phyloP scores from a whole-genome alignment of 2,113 vertebrate species.

The Pituophis catenifer region DNA sequence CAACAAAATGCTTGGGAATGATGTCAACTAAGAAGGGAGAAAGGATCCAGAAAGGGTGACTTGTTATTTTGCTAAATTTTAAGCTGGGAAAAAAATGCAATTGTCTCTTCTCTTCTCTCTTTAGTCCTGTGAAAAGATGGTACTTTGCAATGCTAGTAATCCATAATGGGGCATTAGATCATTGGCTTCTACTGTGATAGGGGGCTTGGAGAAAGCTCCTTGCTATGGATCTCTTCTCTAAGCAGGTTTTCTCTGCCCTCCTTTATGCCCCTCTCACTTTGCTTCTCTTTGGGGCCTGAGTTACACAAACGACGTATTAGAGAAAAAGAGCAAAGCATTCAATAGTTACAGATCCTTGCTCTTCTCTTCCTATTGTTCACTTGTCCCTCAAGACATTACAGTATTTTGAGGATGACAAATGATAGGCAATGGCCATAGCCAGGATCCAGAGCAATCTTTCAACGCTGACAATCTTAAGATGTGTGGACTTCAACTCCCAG shows the following conservation, averaged over 20 bases:
- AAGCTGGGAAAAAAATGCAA: neutral
- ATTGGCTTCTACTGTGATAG: neutral
- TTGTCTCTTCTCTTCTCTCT: neutral
- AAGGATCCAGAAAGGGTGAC: conserved; percentile 44
- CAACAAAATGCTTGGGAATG: conserved; percentile 59
- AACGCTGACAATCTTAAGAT: neutral
- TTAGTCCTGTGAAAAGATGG: conserved; percentile 20
- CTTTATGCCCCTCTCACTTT: no score
- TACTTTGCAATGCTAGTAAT: conserved; percentile 49
- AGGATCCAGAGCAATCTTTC: neutral
- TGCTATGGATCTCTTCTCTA: no score
- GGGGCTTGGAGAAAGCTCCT: no score
- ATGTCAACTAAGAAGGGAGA: conserved; percentile 50
- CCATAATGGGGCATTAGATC: neutral
- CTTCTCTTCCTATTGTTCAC: neutral
- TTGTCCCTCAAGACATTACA: neutral
- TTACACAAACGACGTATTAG: no score
- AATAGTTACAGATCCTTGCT: neutral
- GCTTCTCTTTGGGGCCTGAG: neutral
- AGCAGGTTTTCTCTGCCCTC: neutral
- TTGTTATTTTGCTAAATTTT: conserved; percentile 36
- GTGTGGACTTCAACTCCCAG: neutral
- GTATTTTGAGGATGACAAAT: neutral
- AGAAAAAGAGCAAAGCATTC: neutral
- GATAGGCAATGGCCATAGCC: neutral